These are phyloP conservation scores for Paedocypris sp. DNA, from an alignment of 2,113 vertebrate genomes.

Conservation along the genomic window DNA sequence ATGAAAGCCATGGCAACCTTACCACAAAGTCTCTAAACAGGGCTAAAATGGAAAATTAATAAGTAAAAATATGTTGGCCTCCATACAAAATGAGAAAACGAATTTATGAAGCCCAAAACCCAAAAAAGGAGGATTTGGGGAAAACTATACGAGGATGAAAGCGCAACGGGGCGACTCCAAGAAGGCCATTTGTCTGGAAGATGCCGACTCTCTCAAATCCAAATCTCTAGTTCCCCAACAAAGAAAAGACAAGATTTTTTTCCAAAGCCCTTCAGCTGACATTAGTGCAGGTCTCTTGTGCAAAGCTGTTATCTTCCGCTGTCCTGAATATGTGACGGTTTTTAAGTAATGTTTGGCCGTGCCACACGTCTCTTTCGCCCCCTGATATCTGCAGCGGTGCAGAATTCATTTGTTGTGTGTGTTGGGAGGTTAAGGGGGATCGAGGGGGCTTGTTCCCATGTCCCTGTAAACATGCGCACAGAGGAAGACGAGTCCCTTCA, in stretches of 20 bases:
- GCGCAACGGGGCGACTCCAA: neutral
- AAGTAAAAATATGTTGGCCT: slow-evolving; percentile 60
- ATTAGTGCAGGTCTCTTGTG: slow-evolving; percentile 60
- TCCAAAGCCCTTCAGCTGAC: slow-evolving; percentile 62
- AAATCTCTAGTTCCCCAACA: slow-evolving; percentile 25
- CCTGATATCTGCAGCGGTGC: slow-evolving; percentile 49
- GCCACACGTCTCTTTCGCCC: slow-evolving; percentile 49
- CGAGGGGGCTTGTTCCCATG: neutral
- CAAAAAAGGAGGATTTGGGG: neutral
- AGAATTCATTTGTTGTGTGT: neutral
- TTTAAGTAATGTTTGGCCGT: slow-evolving; percentile 49
- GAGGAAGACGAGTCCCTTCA: slow-evolving; percentile 17
- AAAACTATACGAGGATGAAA: neutral
- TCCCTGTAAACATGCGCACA: slow-evolving; percentile 59
- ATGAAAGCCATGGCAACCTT: slow-evolving; percentile 65
- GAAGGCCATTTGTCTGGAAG: slow-evolving; percentile 33
- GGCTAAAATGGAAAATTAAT: slow-evolving; percentile 49
- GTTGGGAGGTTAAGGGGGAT: neutral
- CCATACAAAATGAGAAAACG: slow-evolving; percentile 50
- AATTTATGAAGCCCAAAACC: slow-evolving; percentile 34
- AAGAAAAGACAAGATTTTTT: slow-evolving; percentile 54
- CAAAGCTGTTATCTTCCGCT: slow-evolving; percentile 52
- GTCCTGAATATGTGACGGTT: slow-evolving; percentile 55
- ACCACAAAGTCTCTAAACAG: slow-evolving; percentile 49
- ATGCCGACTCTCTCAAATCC: slow-evolving; percentile 43